phyloP scores from a whole-genome alignment of 1,140 invertebrate genomes.

The Meloidogyne exigua region DNA sequence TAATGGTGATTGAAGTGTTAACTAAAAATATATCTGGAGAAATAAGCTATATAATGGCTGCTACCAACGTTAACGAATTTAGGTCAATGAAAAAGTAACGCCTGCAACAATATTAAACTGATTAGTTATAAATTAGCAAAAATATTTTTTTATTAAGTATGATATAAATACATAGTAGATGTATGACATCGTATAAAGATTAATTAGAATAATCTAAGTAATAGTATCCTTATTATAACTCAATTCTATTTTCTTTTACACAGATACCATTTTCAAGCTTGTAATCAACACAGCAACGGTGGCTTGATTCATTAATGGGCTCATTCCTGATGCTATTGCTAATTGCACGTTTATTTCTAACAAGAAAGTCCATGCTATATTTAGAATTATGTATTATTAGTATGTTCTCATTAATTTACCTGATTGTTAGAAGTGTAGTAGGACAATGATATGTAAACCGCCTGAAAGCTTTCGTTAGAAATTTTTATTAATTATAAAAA shows the following conservation, averaged over 20 bases:
- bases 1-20: too few relatives aligned
- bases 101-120: too few relatives aligned
- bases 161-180: too few relatives aligned
- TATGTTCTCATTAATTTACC: slow-evolving; percentile 7
- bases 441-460: slow-evolving; percentile 57
- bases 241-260: neutral
- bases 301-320: neutral
- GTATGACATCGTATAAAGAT: too few relatives aligned
- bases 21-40: too few relatives aligned
- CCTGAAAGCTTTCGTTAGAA: too few relatives aligned
- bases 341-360: neutral
- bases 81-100: neutral
- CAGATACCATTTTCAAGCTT: neutral
- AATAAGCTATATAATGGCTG: too few relatives aligned
- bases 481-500: too few relatives aligned
- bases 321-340: neutral
- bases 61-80: neutral
- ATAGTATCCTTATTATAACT: neutral
- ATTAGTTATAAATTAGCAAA: too few relatives aligned
- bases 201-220: too few relatives aligned
- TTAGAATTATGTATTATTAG: neutral
- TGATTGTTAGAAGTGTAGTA: slow-evolving; percentile 52
- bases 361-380: slow-evolving; percentile 22
- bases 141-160: too few relatives aligned
- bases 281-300: neutral